Percentiles rank a stretch among this genome's conserved stretches.
These are phyloP conservation scores for Myrmecophaga tridactyla DNA, from an alignment of 2,113 vertebrate species.

Conservation along the genomic window DNA sequence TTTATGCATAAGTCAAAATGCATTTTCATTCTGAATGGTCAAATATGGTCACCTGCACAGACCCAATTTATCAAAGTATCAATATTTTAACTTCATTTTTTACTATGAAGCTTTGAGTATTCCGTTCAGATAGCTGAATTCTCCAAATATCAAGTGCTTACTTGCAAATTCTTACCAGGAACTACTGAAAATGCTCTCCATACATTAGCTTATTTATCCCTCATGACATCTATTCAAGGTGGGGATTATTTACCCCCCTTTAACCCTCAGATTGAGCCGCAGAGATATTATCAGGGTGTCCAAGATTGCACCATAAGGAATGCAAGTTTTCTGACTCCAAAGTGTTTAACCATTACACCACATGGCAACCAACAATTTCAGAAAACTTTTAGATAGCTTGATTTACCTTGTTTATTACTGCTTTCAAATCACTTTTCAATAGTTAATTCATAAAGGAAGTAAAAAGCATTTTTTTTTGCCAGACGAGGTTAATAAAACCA, in stretches of 20 bases:
- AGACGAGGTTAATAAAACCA: neutral
- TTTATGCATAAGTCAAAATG: neutral
- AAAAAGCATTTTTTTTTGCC: neutral
- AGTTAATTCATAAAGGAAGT: neutral
- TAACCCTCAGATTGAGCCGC: neutral
- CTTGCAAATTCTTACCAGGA: neutral
- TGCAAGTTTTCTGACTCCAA: neutral
- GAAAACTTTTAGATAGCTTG: neutral
- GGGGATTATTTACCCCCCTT: neutral
- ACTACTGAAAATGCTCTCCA: neutral
- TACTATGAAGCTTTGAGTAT: neutral
- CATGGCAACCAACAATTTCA: neutral
- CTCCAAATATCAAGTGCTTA: neutral
- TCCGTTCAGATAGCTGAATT: neutral
- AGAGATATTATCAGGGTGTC: neutral
- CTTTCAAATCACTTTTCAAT: neutral
- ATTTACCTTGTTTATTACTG: neutral
- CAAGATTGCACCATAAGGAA: neutral
- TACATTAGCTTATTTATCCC: neutral
- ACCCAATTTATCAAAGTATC: neutral
- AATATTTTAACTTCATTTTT: slow-evolving; percentile 27
- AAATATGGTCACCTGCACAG: neutral
- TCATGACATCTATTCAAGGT: neutral
- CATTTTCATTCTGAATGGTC: slow-evolving; percentile 21
- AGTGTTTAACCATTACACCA: neutral